A percentile compares a stretch with the other conserved stretches of the same genome.
phyloP scores from a whole-genome alignment of 2,113 vertebrate genomes.

The Nycticorax nycticorax region DNA sequence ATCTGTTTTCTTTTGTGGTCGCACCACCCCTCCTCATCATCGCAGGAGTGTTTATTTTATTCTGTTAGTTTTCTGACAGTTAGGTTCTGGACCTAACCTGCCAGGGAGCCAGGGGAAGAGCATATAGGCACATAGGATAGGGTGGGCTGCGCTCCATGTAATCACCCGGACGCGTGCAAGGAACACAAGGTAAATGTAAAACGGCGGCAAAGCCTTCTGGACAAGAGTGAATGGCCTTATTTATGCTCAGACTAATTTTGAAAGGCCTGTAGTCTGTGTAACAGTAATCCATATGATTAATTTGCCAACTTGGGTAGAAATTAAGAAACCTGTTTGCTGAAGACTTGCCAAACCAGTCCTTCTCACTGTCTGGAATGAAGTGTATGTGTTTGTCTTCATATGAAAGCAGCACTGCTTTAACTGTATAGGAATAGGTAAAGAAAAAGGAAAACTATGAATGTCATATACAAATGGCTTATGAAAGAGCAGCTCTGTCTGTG shows the following conservation, averaged over 20 bases:
- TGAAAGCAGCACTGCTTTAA: neutral
- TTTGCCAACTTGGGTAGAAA: neutral
- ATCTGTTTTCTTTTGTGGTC: neutral
- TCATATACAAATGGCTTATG: neutral
- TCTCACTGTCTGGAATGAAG: neutral
- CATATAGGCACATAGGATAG: neutral
- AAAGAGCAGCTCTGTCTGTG: neutral
- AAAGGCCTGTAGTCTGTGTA: neutral
- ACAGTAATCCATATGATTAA: slow-evolving; percentile 15
- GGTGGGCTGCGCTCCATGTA: fast-evolving
- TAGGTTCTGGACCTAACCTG: neutral
- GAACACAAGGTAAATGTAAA: neutral
- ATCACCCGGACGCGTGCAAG: neutral
- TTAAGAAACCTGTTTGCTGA: slow-evolving; percentile 27
- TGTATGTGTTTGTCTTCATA: neutral
- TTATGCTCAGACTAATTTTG: neutral
- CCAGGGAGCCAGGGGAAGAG: neutral
- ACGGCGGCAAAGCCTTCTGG: neutral
- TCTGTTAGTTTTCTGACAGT: neutral
- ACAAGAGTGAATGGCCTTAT: neutral
- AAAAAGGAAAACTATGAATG: neutral
- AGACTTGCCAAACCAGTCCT: slow-evolving; percentile 44
- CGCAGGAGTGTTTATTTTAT: neutral
- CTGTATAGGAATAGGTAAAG: neutral
- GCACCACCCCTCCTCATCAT: neutral